Evolutionary conservation across 2,888 invertebrate species (phyloP).

Genomic region (Pseudococcus jackbeardsleyi): DNA sequence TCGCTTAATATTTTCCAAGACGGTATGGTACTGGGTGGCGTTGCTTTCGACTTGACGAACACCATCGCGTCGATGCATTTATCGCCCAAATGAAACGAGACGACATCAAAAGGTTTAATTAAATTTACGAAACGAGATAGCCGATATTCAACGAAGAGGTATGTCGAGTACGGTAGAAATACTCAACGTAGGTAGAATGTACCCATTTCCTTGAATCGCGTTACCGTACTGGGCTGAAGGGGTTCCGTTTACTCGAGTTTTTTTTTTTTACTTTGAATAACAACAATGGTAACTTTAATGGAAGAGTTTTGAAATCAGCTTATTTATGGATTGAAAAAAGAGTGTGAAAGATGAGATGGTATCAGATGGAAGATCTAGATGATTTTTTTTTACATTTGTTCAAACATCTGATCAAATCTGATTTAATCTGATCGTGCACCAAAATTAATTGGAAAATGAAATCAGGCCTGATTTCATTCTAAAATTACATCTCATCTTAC

Average conservation of each 20-base stretch:
- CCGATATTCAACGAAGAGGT: background rate
- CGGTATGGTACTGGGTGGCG: background rate
- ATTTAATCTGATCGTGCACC: no score
- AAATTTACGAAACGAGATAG: slow-evolving; percentile 21
- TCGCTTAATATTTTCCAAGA: no score
- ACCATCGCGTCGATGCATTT: background rate
- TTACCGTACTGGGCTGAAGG: background rate
- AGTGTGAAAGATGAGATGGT: no score
- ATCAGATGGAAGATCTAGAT: no score
- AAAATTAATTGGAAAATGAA: no score
- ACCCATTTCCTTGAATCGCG: background rate
- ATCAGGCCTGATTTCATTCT: no score
- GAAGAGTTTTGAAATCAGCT: background rate
- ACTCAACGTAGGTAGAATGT: background rate
- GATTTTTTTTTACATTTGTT: no score
- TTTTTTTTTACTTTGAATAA: background rate
- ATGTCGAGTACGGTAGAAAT: slow-evolving; percentile 5
- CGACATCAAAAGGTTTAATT: slow-evolving; percentile 41
- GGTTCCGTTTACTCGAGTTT: background rate
- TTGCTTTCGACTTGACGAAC: background rate
- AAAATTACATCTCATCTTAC: no score
- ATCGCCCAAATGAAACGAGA: slow-evolving; percentile 17
- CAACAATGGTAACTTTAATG: background rate
- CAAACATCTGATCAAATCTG: no score
- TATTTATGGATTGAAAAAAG: no score